Evolutionary conservation across 2,888 invertebrate species (phyloP).

Genomic region (Nesidiocoris tenuis): DNA sequence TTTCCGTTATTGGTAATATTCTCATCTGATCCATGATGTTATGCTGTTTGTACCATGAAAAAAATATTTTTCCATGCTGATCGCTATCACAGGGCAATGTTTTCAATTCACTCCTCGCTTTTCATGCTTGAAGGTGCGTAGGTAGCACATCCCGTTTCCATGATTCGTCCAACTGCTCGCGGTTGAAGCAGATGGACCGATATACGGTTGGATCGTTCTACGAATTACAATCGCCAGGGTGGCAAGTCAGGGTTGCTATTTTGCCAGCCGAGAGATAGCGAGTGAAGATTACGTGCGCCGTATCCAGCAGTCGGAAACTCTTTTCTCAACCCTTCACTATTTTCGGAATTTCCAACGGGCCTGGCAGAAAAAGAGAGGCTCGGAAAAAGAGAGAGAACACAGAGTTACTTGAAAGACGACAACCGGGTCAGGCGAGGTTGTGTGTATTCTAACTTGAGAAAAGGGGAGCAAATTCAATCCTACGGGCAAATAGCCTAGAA

Average conservation of each 20-base stretch:
- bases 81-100: too few species aligned
- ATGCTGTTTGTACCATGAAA: too few species aligned
- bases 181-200: background rate
- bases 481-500: conserved; percentile 15
- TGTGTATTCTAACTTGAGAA: background rate
- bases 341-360: background rate
- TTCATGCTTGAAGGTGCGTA: too few species aligned
- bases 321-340: too few species aligned
- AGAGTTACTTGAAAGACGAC: background rate
- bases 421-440: background rate
- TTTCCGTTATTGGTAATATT: too few species aligned
- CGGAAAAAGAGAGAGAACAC: background rate
- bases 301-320: background rate
- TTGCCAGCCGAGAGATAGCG: background rate
- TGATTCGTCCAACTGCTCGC: too few species aligned
- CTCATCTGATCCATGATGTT: too few species aligned
- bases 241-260: background rate
- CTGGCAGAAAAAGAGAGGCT: too few species aligned
- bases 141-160: too few species aligned
- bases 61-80: too few species aligned
- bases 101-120: too few species aligned
- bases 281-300: background rate
- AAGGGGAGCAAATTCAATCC: conserved; percentile 14
- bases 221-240: background rate
- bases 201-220: background rate